phyloP scores from a whole-genome alignment of 1,140 invertebrate species.

The Diorhabda sublineata region DNA sequence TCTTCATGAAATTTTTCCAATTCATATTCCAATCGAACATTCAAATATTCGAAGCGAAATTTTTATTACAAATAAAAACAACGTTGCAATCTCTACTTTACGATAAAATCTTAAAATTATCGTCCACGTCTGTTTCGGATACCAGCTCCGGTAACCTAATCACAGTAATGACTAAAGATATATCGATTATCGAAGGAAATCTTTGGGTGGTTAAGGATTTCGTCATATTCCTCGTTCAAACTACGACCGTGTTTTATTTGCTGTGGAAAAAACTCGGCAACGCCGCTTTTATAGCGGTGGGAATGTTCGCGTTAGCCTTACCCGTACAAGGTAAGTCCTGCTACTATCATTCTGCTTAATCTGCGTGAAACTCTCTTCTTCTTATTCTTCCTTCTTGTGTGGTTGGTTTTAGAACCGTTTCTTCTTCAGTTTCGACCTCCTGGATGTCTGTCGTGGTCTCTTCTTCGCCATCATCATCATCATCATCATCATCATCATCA shows the following conservation, averaged over 20 bases:
- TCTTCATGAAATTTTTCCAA: conserved; percentile 24
- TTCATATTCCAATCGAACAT: conserved; percentile 59
- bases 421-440: too few species aligned
- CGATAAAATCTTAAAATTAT: conserved; percentile 69
- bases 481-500: too few species aligned
- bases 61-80: conserved; percentile 76
- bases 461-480: too few species aligned
- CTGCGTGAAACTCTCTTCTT: too few species aligned
- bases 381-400: too few species aligned
- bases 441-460: too few species aligned
- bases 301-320: conserved; percentile 72
- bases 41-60: conserved; percentile 65
- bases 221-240: conserved; percentile 77
- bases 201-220: conserved; percentile 55
- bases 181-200: conserved; percentile 52
- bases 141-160: conserved; percentile 85
- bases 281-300: conserved; percentile 72
- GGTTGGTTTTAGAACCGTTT: too few species aligned
- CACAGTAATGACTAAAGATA: conserved; percentile 89
- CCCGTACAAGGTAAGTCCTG: conserved; percentile 59
- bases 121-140: conserved; percentile 65
- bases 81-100: conserved; percentile 77
- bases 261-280: conserved; percentile 70
- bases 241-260: conserved; percentile 68
- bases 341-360: neutral